Conservation (phyloP, 2,113 vertebrate genomes). For the Bambusicola thoracicus region DNA sequence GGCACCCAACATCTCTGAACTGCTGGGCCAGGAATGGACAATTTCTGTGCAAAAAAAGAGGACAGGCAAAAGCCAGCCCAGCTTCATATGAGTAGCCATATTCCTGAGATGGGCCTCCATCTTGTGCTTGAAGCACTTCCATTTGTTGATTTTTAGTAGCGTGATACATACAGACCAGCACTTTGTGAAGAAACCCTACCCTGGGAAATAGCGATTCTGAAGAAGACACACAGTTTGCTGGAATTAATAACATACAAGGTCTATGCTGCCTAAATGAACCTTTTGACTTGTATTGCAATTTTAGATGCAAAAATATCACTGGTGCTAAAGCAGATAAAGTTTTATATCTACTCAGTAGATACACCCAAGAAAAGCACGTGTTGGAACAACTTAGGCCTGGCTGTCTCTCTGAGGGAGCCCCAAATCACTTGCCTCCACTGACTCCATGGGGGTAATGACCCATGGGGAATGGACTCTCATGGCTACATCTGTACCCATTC, state of each 20-base stretch:
- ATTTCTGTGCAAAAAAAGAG: background rate
- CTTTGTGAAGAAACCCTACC: background rate
- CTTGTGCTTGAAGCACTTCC: background rate
- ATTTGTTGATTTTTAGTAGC: background rate
- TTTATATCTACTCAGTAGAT: background rate
- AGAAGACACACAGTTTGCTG: background rate
- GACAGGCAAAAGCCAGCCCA: background rate
- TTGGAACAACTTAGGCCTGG: background rate
- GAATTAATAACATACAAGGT: background rate
- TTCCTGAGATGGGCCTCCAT: background rate
- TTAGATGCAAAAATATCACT: background rate
- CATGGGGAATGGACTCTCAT: background rate
- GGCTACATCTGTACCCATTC: background rate
- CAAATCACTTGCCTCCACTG: background rate
- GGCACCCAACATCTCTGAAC: background rate
- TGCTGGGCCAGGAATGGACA: background rate
- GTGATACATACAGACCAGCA: background rate
- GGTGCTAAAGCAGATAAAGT: background rate
- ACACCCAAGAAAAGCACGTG: background rate
- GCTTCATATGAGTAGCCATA: background rate
- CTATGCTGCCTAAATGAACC: accelerated
- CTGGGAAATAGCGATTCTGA: background rate
- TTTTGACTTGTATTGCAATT: background rate
- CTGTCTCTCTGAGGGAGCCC: background rate
- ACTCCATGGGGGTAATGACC: background rate